Base-by-base conservation (phyloP, 2,113 vertebrate genomes). In the Oreotrochilus melanogaster region DNA sequence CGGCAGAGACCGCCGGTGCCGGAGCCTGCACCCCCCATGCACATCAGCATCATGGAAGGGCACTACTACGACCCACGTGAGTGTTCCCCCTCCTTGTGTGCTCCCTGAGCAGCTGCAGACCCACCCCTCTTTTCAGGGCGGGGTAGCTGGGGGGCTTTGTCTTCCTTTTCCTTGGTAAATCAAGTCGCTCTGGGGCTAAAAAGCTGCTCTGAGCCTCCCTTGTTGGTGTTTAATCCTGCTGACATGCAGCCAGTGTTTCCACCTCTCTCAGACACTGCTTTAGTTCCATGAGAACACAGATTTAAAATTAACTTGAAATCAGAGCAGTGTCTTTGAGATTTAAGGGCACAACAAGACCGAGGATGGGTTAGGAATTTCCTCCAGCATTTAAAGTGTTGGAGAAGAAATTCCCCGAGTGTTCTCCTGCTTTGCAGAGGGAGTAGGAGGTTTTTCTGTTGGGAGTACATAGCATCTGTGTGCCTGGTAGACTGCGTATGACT, bases 41-140 rank as follows among this genome's bases (percentile, higher is more conserved):
- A 99, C 95, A 99, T 99, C 95, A 99, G 99, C 73, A 99, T 99
- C 95, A 98, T 99, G 99, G 99, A 99, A 91, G 99, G 99, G 65
- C 99, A 99, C 97, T 99, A 99, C 98, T 99, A 99, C 0, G 99
- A 99, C 53, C 98, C 99, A 97, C 54, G 99, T 99, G 97, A 99
- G 99, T 98, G 82, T 79, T 61, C 24, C 14, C n/a, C 21, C 13
- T 82, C 61, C 2, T 0, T 4, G 42, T 33, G 10, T 25, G n/a
- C 42, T 69, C 19, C 19, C 43, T 37, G 62, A 64, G 74, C 48
- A 51, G 5, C n/a, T 18, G 39, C 24, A 69, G n/a, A 45, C 18
- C 4, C 15, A 9, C 21, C 0, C 0, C 17, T 51, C 18, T 25
- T 51, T 1, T 30, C 2, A 0, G 50, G 22, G 10, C 28, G 0